Conservation (phyloP, 2,113 vertebrate species). For the Archocentrus centrarchus region DNA sequence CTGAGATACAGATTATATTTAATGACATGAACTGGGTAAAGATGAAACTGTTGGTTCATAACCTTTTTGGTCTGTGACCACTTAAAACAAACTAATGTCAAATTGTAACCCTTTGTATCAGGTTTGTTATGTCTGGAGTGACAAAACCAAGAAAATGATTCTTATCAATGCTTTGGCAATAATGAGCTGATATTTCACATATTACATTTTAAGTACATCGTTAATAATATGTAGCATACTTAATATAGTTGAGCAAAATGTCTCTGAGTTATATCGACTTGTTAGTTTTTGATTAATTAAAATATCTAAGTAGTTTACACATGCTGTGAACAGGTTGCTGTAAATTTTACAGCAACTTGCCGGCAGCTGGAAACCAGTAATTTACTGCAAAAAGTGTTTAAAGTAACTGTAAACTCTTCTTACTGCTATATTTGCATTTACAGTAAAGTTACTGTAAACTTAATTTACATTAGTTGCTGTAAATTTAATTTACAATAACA, state of each 20-base stretch:
- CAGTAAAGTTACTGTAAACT: too few relatives aligned
- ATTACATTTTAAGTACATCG: background rate
- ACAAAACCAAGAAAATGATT: background rate
- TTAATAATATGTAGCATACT: too few relatives aligned
- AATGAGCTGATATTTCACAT: background rate
- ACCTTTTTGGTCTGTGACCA: background rate
- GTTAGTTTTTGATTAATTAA: too few relatives aligned
- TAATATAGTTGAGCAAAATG: background rate
- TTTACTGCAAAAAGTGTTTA: too few relatives aligned
- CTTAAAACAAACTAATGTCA: background rate
- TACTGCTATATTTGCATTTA: too few relatives aligned
- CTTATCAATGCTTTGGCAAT: background rate
- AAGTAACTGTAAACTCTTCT: background rate
- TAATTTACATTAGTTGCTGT: too few relatives aligned
- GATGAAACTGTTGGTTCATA: too few relatives aligned
- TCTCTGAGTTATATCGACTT: background rate
- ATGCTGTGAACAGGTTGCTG: too few relatives aligned
- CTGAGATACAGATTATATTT: background rate
- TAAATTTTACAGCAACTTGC: too few relatives aligned
- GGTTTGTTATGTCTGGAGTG: background rate
- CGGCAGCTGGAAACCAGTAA: too few relatives aligned
- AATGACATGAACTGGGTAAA: background rate
- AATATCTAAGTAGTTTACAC: background rate
- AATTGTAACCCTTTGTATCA: background rate
- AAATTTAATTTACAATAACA: too few relatives aligned